phyloP scores from a whole-genome alignment of 1,140 invertebrate genomes.

The Drosophila baimaii region DNA sequence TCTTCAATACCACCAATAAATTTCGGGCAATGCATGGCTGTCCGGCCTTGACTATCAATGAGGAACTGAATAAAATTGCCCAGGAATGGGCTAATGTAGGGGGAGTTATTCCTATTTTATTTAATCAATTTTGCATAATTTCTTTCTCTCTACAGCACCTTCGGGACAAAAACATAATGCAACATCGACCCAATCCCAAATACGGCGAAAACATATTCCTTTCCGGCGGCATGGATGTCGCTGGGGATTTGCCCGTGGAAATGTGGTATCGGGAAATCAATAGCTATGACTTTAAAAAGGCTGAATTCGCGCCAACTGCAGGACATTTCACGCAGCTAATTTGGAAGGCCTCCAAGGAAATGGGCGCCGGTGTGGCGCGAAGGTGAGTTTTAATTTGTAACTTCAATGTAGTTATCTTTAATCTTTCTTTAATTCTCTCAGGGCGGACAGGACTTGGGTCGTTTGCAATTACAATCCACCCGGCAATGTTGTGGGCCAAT shows the following conservation, averaged over 20 bases:
- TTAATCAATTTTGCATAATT: background rate
- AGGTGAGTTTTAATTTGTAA: slow-evolving; percentile 28
- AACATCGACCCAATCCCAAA: slow-evolving; percentile 66
- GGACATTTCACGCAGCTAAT: slow-evolving; percentile 90
- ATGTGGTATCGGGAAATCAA: slow-evolving; percentile 88
- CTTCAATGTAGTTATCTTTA: background rate
- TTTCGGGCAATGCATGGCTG: slow-evolving; percentile 63
- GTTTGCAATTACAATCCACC: slow-evolving; percentile 92
- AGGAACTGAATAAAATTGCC: slow-evolving; percentile 49
- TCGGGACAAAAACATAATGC: slow-evolving; percentile 67
- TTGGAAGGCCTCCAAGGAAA: slow-evolving; percentile 88
- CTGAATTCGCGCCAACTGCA: slow-evolving; percentile 72
- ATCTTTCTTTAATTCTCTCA: slow-evolving; percentile 1
- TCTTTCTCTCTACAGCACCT: slow-evolving; percentile 34
- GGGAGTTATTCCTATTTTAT: background rate
- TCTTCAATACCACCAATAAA: slow-evolving; percentile 56
- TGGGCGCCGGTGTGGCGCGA: slow-evolving; percentile 88
- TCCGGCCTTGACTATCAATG: slow-evolving; percentile 51
- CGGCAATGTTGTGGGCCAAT: slow-evolving; percentile 89
- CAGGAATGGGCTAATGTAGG: slow-evolving; percentile 74
- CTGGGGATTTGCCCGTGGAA: slow-evolving; percentile 86
- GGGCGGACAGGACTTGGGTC: slow-evolving; percentile 84
- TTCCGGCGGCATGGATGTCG: slow-evolving; percentile 83
- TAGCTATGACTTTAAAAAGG: slow-evolving; percentile 85
- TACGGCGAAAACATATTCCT: slow-evolving; percentile 75